A percentile compares a stretch with the other conserved stretches of the same genome.
Conservation (phyloP, 2,888 invertebrate genomes). For the Caenorhabditis wallacei region DNA sequence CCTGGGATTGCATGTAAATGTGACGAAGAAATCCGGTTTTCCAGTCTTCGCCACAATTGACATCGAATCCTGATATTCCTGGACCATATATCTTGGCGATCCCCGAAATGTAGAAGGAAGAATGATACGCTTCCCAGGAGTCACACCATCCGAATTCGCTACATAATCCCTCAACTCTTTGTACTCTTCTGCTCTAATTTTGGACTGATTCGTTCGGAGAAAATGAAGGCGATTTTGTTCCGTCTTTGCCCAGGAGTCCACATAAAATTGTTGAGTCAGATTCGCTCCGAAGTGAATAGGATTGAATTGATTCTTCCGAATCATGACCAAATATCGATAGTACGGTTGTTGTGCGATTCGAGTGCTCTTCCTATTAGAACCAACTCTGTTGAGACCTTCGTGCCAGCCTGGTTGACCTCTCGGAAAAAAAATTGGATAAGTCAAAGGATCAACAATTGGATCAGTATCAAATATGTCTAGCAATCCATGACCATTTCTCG, state of each 20-base stretch:
- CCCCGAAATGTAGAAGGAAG: slow-evolving; percentile 80
- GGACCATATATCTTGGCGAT: slow-evolving; percentile 82
- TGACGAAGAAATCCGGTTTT: slow-evolving; percentile 62
- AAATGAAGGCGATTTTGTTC: slow-evolving; percentile 80
- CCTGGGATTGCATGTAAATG: slow-evolving; percentile 82
- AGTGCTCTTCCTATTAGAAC: not conserved
- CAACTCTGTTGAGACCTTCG: too few relatives aligned
- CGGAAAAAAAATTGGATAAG: slow-evolving; percentile 84
- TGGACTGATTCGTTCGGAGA: slow-evolving; percentile 80
- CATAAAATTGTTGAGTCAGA: slow-evolving; percentile 82
- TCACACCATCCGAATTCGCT: not conserved
- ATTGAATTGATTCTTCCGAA: slow-evolving; percentile 67
- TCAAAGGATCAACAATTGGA: slow-evolving; percentile 83
- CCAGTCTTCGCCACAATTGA: slow-evolving; percentile 75
- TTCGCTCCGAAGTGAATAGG: slow-evolving; percentile 74
- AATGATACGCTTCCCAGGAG: slow-evolving; percentile 68
- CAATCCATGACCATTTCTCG: slow-evolving; percentile 73
- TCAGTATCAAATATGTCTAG: slow-evolving; percentile 79
- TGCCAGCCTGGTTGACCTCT: slow-evolving; percentile 72
- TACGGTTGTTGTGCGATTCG: slow-evolving; percentile 3
- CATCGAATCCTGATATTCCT: slow-evolving; percentile 73
- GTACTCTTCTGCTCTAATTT: slow-evolving; percentile 77
- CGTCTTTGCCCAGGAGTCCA: slow-evolving; percentile 82
- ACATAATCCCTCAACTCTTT: slow-evolving; percentile 75
- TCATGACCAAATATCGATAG: slow-evolving; percentile 12